Base-by-base conservation (phyloP, 1,140 invertebrate species). In the Sitophilus oryzae region DNA sequence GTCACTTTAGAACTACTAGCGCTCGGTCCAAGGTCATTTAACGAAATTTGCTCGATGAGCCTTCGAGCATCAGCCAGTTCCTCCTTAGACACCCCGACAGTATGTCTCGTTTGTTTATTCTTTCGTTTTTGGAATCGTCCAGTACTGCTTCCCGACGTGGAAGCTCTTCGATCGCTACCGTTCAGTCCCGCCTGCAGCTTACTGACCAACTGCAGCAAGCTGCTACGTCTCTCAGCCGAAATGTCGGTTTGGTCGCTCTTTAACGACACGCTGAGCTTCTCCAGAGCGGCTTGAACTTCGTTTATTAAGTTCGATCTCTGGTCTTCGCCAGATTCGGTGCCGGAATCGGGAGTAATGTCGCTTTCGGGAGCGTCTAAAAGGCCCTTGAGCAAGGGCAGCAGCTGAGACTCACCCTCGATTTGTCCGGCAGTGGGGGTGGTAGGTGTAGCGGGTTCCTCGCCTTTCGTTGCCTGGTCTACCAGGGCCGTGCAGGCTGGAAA, bases 261-360 rank as follows among this genome's bases (percentile, higher is more conserved):
- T 9, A 92, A 72, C 0, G 86, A 88, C 23, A 79, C 79, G 56
- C 86, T 81, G 9, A 93, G 75, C 47, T 85, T 80, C 16, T 78
- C 79, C 2, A 93, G 72, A 0, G 88, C 88, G 37, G 79, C 80
- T 59, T 88, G 84, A 9, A 93, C 89, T 67, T 93, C 89, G 1
- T 79, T 79, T 18, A 91, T 76, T 0, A 91, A 76, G 61, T 77
- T 77, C 45, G 70, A 73, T 16, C 75, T 71, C 54, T 76, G 71
- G 66, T 84, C 81, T 66, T 84, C 82, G 20, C 82, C 81, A 36
- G 79, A 82, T 66, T 84, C 82, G n/a, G 79, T 83, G 30, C 81
- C 82, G 2, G 82, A 83, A 67, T 83, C 81, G 52, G 63, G 56
- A 18, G 65, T 64, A 44, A 66, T 67, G 49, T 69, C 65, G 52